Percentiles rank a stretch among this genome's conserved stretches.
Conservation (phyloP, 2,888 invertebrate species). For the Pandemis corylana region DNA sequence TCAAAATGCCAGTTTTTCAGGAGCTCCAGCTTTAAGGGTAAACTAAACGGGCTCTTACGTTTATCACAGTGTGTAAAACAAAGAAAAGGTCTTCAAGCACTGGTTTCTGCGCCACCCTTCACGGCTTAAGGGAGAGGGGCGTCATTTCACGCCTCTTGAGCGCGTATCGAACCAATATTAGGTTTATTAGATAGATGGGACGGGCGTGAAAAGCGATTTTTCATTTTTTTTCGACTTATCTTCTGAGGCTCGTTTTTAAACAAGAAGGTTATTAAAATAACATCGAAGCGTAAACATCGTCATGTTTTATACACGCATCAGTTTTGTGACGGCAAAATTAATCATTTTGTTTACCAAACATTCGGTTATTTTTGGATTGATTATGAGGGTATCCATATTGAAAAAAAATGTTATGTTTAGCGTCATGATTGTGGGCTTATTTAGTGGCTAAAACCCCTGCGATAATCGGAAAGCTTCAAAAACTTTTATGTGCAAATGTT, state of each 20-base stretch:
- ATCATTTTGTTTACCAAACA: not conserved
- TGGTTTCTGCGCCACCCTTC: conserved; percentile 58
- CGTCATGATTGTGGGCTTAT: too few species aligned
- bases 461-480: too few species aligned
- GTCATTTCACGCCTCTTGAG: conserved; percentile 82
- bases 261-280: conserved; percentile 37
- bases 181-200: conserved; percentile 82
- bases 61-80: conserved; percentile 54
- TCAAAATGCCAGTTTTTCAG: conserved; percentile 46
- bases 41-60: conserved; percentile 37
- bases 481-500: too few species aligned
- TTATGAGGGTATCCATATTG: too few species aligned
- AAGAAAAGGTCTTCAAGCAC: conserved; percentile 57
- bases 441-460: too few species aligned
- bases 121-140: conserved; percentile 58
- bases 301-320: conserved; percentile 1
- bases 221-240: conserved; percentile 61
- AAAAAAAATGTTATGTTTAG: not conserved
- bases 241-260: conserved; percentile 34
- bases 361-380: not conserved
- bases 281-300: conserved; percentile 33
- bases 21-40: conserved; percentile 43
- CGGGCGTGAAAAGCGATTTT: conserved; percentile 73
- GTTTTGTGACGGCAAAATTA: not conserved
- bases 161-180: conserved; percentile 83